Evolutionary conservation across 2,888 invertebrate genomes (phyloP), one percentile per base, ranked within the genome.

Genomic region (Acanthoscelides obtectus): DNA sequence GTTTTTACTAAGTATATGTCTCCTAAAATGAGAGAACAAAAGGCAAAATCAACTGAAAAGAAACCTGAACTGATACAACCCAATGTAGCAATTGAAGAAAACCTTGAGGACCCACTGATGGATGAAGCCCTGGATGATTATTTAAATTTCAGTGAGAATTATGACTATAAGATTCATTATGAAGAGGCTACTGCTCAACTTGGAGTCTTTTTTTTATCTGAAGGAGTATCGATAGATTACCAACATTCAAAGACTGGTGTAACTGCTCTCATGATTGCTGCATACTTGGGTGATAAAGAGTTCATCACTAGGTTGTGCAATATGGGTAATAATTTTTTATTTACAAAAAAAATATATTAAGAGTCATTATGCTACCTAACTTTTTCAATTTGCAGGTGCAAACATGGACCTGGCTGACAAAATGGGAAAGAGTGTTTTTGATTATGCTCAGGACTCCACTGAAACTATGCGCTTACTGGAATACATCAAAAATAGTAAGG

Each of bases 231-330:
- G 6, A 90, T 93, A 69, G 90, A 93, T 84, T 90, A 91, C 83
- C 88, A 89, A 77, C 94, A 94, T 83, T 88, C 90, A 0, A 84
- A 85, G 72, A 90, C 88, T 0, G 88, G 89, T 17, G 89, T 89
- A 73, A 92, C 93, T 19, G 89, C 94, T 0, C 87, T 96, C 77
- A 95, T 95, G 92, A 91, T 92, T 0, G 94, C 95, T 69, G 91
- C 94, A 17, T 88, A 89, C 45, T 87, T 92, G 75, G 95, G 95
- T 0, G 90, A 90, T 75, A 76, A 89, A 0, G 90, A 91, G 74
- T 88, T 90, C 69, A 89, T 92, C 17, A 89, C 90, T 74, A 91
- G 92, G 81, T 87, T 96, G 71, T 85, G 95, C 75, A 89, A 89
- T 79, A 88, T 94, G 70, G 94, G 93, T 83, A 73, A 80, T 78